Conservation (phyloP, 2,888 invertebrate genomes). For the Tinea trinotella region DNA sequence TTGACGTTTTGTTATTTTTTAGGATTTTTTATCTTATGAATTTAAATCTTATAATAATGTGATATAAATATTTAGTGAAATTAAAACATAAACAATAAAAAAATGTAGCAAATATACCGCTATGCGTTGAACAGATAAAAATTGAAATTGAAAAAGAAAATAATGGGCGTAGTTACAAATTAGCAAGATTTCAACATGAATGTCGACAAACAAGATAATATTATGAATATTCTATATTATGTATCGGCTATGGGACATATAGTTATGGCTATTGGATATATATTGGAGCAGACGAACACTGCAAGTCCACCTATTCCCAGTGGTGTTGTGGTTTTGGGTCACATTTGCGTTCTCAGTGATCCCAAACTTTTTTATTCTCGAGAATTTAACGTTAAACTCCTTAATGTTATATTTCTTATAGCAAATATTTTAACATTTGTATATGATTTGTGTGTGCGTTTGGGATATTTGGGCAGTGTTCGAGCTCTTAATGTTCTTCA, state of each 20-base stretch:
- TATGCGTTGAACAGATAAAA: too few relatives aligned
- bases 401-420: conserved; percentile 43
- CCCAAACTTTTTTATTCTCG: conserved; percentile 35
- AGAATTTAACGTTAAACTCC: conserved; percentile 34
- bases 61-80: too few relatives aligned
- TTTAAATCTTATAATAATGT: too few relatives aligned
- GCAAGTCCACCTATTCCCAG: conserved; percentile 46
- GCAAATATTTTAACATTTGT: conserved; percentile 45
- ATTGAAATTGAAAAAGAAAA: too few relatives aligned
- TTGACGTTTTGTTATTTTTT: too few relatives aligned
- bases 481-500: too few relatives aligned
- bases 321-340: conserved; percentile 46
- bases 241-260: conserved; percentile 46
- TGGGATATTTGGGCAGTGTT: conserved; percentile 18
- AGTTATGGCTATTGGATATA: conserved; percentile 51
- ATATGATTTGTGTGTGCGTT: conserved; percentile 36
- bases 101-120: too few relatives aligned
- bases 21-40: too few relatives aligned
- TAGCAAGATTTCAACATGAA: conserved; percentile 19
- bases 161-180: too few relatives aligned
- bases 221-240: conserved; percentile 25
- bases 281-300: conserved; percentile 42
- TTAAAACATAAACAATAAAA: too few relatives aligned
- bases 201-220: conserved; percentile 33
- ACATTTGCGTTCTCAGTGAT: conserved; percentile 43